Evolutionary conservation across 2,113 vertebrate genomes (phyloP), one percentile per base, ranked within the genome.

Genomic region (Phrynocephalus versicolor): DNA sequence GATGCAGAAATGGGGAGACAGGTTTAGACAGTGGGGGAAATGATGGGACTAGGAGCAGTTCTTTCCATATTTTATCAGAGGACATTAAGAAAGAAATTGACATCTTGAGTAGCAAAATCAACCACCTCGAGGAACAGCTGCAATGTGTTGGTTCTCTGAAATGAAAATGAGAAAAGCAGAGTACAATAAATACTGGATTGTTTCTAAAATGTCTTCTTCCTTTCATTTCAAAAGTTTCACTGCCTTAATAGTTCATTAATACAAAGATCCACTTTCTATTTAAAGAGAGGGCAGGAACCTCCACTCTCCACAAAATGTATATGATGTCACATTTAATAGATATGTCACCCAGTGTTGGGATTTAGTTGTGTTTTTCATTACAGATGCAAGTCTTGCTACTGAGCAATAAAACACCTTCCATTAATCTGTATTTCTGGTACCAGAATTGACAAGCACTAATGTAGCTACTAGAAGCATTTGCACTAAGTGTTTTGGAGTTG

Each of bases 51-150:
- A 79, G 94, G 87, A 89, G 80, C 51, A 78, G 88, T 71, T 88
- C 58, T 87, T 76, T 88, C 93, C 85, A 84, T 95, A 90, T 95
- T 92, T 93, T 90, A 93, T 93, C 92, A 93, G 82, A 94, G 89
- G 83, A 92, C 91, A 94, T 94, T 93, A 94, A 95, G 93, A 96
- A 94, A 89, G 83, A 93, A 95, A 95, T 90, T 92, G 83, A 65
- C 84, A 94, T 89, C 87, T 91, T 23, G 88, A 84, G 79, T 94
- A 83, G 86, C 89, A 90, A 93, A 88, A 88, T 93, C 83, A 93
- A 67, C 81, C 87, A 91, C 92, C 83, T 88, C 91, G 89, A 94
- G 90, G 89, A 92, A 94, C 80, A 88, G 82, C 80, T 90, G 83
- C 93, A 90, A 95, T 95, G 74, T 91, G 92, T n/a, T 92, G 86